phyloP scores from a whole-genome alignment of 35 echinoderm and acorn worm species.

The Anneissia japonica region DNA sequence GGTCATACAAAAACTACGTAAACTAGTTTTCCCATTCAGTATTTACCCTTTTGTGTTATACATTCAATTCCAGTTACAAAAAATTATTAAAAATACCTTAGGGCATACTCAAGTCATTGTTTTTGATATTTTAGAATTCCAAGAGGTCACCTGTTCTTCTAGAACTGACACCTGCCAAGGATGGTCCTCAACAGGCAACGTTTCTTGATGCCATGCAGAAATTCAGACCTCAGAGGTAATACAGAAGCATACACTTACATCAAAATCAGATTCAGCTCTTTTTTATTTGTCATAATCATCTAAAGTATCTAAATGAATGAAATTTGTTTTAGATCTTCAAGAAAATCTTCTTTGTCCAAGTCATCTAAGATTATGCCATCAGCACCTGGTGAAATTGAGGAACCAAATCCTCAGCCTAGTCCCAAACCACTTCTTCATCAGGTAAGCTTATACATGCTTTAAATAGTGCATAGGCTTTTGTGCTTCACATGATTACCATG shows the following conservation, averaged over 20 bases:
- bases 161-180: conserved; percentile 66
- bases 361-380: background rate
- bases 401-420: conserved; percentile 10
- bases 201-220: conserved; percentile 55
- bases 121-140: conserved; percentile 1
- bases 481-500: background rate
- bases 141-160: conserved; percentile 50
- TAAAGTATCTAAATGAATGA: background rate
- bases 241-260: no score
- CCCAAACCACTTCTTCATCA: background rate
- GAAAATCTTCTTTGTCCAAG: background rate
- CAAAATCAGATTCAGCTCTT: background rate
- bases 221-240: conserved; percentile 6
- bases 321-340: background rate
- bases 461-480: background rate
- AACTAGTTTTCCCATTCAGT: no score
- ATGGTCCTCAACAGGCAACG: conserved; percentile 63
- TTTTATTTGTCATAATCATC: background rate
- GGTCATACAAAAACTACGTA: no score
- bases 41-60: no score
- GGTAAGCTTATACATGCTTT: background rate
- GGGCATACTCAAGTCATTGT: no score
- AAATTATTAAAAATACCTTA: no score
- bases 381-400: background rate
- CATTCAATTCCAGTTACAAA: no score